These are phyloP conservation scores for Agrochola lota DNA, from an alignment of 2,888 invertebrate genomes.

Conservation along the genomic window DNA sequence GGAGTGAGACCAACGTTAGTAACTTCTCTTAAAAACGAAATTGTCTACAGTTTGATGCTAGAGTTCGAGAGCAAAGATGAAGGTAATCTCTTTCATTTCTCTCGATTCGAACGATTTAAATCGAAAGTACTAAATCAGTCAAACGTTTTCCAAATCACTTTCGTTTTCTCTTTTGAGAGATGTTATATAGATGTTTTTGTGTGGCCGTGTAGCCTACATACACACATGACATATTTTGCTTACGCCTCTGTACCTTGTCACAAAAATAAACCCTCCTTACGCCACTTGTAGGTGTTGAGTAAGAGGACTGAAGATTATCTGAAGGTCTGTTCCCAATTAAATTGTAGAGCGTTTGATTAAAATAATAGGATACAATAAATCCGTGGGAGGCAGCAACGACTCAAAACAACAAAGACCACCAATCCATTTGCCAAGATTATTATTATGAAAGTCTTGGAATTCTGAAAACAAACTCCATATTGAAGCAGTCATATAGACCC, in stretches of 20 bases:
- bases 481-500: not conserved
- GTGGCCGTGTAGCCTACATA: not conserved
- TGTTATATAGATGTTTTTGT: not conserved
- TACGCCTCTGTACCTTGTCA: not conserved
- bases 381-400: not conserved
- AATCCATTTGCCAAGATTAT: not conserved
- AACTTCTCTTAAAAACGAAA: not conserved
- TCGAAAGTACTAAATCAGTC: conserved; percentile 36
- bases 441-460: not conserved
- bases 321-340: not conserved
- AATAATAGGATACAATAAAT: not conserved
- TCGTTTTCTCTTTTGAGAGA: conserved; percentile 3
- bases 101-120: conserved; percentile 26
- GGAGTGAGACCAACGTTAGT: not conserved
- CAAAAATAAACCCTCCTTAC: conserved; percentile 1
- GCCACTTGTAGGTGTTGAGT: not conserved
- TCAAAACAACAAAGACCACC: not conserved
- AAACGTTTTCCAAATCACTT: conserved; percentile 17
- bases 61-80: conserved; percentile 33
- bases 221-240: not conserved
- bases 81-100: conserved; percentile 39
- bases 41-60: conserved; percentile 13
- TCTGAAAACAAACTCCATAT: not conserved
- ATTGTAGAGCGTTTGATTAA: not conserved
- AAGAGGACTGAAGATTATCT: not conserved